Conservation (phyloP, 2,797 vertebrate genomes). For the Notolepis coatsorum region DNA sequence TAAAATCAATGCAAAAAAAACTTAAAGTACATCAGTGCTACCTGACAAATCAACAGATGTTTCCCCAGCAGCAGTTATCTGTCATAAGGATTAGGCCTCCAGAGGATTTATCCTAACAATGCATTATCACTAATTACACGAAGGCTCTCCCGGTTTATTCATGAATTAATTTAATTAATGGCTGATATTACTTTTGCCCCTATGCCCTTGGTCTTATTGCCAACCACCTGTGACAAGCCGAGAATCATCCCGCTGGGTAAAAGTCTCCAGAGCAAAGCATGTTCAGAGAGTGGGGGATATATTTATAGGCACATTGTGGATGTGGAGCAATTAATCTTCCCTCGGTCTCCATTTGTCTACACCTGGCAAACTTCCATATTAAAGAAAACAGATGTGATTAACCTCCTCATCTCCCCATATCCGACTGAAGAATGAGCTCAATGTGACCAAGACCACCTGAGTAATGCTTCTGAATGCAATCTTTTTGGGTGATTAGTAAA, state of each 20-base stretch:
- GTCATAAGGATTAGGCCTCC: constrained; percentile 47
- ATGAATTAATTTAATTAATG: constrained; percentile 58
- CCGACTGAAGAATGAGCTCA: too few species aligned
- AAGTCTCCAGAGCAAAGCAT: constrained; percentile 13
- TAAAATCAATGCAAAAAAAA: too few species aligned
- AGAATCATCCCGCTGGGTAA: constrained; percentile 1
- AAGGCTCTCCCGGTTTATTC: constrained; percentile 40
- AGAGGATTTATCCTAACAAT: constrained; percentile 47
- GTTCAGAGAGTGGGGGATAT: not conserved
- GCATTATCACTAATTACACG: constrained; percentile 46
- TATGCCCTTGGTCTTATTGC: constrained; percentile 49
- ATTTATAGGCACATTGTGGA: constrained; percentile 48
- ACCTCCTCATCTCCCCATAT: too few species aligned
- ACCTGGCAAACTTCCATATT: constrained; percentile 50
- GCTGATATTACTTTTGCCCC: constrained; percentile 35
- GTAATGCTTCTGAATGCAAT: too few species aligned
- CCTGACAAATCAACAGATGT: constrained; percentile 74
- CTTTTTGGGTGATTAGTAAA: too few species aligned
- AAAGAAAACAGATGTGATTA: constrained; percentile 36
- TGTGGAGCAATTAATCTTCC: constrained; percentile 49
- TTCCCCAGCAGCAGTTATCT: constrained; percentile 24
- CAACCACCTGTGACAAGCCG: constrained; percentile 58
- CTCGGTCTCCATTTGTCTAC: constrained; percentile 42
- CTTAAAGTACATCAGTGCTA: constrained; percentile 10
- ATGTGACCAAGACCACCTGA: too few species aligned